These are phyloP conservation scores for Macrosoma leucophasiata DNA, from an alignment of 2,888 invertebrate genomes.

Conservation along the genomic window DNA sequence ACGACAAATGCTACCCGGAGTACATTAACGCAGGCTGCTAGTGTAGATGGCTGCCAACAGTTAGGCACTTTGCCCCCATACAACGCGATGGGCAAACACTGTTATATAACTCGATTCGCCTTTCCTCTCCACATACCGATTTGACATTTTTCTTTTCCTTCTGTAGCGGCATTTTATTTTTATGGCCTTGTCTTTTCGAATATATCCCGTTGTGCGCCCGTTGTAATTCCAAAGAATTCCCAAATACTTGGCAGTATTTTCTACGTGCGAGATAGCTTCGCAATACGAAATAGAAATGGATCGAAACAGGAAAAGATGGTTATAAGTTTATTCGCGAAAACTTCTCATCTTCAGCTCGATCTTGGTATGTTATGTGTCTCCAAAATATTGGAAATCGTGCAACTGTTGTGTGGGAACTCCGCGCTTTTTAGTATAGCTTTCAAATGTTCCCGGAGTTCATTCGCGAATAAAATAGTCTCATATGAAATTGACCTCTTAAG, in stretches of 20 bases:
- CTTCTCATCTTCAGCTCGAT: slow-evolving; percentile 21
- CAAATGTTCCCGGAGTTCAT: slow-evolving; percentile 48
- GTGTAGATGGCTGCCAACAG: slow-evolving; percentile 15
- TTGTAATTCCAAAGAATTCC: slow-evolving; percentile 43
- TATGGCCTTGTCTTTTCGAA: slow-evolving; percentile 49
- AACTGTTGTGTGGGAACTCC: slow-evolving; percentile 31
- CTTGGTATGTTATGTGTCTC: slow-evolving; percentile 25
- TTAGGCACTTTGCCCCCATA: too few relatives aligned
- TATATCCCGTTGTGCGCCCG: slow-evolving; percentile 40
- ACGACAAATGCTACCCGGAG: too few relatives aligned
- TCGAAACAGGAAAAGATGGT: slow-evolving; percentile 29
- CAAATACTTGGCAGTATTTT: slow-evolving; percentile 43
- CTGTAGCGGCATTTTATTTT: slow-evolving; percentile 54
- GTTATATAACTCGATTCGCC: slow-evolving; percentile 25
- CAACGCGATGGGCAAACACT: slow-evolving; percentile 14
- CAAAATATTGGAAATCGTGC: slow-evolving; percentile 34
- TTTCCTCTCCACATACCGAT: slow-evolving; percentile 43
- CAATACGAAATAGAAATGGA: slow-evolving; percentile 31
- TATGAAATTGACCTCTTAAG: slow-evolving; percentile 56
- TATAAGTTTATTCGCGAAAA: slow-evolving; percentile 27
- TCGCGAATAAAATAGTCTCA: slow-evolving; percentile 49
- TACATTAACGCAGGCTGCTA: too few relatives aligned
- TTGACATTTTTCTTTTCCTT: slow-evolving; percentile 46
- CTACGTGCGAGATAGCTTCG: slow-evolving; percentile 27
- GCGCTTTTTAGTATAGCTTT: slow-evolving; percentile 38